phyloP scores from a whole-genome alignment of 2,113 vertebrate genomes.

The Manacus vitellinus region DNA sequence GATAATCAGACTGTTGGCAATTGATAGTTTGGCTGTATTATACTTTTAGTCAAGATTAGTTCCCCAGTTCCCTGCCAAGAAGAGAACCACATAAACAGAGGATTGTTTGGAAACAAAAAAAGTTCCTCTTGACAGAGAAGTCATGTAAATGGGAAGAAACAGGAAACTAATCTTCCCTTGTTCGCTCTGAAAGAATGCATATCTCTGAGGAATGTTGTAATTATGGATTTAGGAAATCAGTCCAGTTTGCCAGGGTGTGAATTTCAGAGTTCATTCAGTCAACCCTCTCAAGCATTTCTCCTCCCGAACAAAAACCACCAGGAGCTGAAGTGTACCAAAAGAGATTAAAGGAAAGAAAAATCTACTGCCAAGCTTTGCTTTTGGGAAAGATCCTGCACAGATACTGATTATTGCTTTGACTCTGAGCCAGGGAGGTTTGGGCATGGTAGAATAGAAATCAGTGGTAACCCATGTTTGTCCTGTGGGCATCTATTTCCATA shows the following conservation, averaged over 20 bases:
- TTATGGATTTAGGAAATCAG: slow-evolving; percentile 67
- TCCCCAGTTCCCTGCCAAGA: slow-evolving; percentile 1
- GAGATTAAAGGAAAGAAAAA: slow-evolving; percentile 47
- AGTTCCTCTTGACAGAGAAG: slow-evolving; percentile 7
- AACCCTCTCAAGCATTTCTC: slow-evolving; percentile 48
- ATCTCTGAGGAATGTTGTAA: slow-evolving; percentile 60
- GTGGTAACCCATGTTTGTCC: not conserved
- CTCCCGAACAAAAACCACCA: slow-evolving; percentile 33
- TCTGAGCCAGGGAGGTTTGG: not conserved
- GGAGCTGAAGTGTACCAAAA: slow-evolving; percentile 36
- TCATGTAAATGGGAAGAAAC: slow-evolving; percentile 50
- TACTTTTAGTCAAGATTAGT: slow-evolving; percentile 1
- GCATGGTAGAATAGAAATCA: not conserved
- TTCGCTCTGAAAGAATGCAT: slow-evolving; percentile 42
- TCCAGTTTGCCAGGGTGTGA: slow-evolving; percentile 54
- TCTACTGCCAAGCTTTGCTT: not conserved
- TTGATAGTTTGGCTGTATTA: slow-evolving; percentile 17
- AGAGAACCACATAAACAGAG: slow-evolving; percentile 46
- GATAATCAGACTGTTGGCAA: not conserved
- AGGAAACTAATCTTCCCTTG: slow-evolving; percentile 59
- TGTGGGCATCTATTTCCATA: not conserved
- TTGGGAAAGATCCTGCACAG: slow-evolving; percentile 28
- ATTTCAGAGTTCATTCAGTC: slow-evolving; percentile 64
- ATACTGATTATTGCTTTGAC: slow-evolving; percentile 14
- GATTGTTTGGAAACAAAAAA: slow-evolving; percentile 37